phyloP scores from a whole-genome alignment of 2,888 invertebrate species.

The Hydrotaea diabolus region DNA sequence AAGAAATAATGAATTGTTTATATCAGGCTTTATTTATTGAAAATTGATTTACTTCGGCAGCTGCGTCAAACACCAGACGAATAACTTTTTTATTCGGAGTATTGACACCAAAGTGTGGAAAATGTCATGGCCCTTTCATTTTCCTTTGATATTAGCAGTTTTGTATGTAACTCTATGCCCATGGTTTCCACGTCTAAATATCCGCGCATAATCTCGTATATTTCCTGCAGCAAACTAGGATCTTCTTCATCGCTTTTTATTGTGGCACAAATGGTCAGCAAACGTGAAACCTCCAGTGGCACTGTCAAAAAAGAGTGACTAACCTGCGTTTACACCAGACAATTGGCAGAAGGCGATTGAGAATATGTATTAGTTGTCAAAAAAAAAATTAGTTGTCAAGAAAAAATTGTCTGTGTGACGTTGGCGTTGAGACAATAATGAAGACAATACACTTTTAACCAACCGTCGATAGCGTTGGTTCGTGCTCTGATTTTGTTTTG shows the following conservation, averaged over 20 bases:
- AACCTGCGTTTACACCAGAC: too few species aligned
- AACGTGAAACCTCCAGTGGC: slow-evolving; percentile 23
- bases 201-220: slow-evolving; percentile 10
- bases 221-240: slow-evolving; percentile 9
- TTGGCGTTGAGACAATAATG: too few species aligned
- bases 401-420: too few species aligned
- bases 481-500: too few species aligned
- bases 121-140: slow-evolving; percentile 1
- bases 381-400: too few species aligned
- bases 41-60: slow-evolving; percentile 59
- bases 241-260: slow-evolving; percentile 7
- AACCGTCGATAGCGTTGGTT: too few species aligned
- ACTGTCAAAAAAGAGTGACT: slow-evolving; percentile 49
- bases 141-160: neutral
- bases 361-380: too few species aligned
- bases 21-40: slow-evolving; percentile 50
- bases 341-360: too few species aligned
- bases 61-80: slow-evolving; percentile 73
- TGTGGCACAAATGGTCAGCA: neutral
- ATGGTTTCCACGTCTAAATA: slow-evolving; percentile 27
- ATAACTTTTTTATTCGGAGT: slow-evolving; percentile 34
- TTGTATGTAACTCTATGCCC: neutral
- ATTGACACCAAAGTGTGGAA: slow-evolving; percentile 30
- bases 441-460: too few species aligned
- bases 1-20: slow-evolving; percentile 30